Evolutionary conservation across 2,888 invertebrate genomes (phyloP).

Genomic region (Aricia artaxerxes): DNA sequence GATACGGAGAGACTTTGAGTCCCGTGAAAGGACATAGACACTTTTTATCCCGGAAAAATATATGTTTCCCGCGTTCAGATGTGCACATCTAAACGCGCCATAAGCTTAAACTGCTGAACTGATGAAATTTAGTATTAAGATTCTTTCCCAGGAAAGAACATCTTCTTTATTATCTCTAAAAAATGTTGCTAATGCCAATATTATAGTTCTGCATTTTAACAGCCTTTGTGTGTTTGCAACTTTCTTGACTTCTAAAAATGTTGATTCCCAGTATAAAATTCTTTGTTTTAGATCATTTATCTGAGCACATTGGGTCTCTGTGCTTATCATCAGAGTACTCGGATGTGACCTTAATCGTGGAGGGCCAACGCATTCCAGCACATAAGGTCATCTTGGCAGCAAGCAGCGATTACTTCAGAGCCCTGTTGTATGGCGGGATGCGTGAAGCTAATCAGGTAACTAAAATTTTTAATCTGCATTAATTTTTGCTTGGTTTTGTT

Average conservation of each 20-base stretch:
- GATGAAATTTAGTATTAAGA: not conserved
- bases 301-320: conserved; percentile 91
- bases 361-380: conserved; percentile 81
- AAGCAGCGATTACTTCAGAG: conserved; percentile 97
- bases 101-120: too few species aligned
- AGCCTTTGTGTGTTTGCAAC: not conserved
- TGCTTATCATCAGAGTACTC: conserved; percentile 94
- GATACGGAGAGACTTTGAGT: too few species aligned
- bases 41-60: too few species aligned
- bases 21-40: too few species aligned
- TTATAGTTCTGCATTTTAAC: too few species aligned
- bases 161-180: not conserved
- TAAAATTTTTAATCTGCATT: not conserved
- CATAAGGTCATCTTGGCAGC: conserved; percentile 93
- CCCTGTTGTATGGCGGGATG: conserved; percentile 88
- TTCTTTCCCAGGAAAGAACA: not conserved
- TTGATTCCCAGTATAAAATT: not conserved
- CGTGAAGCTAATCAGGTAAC: conserved; percentile 84
- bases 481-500: not conserved
- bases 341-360: conserved; percentile 93
- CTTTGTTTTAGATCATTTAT: conserved; percentile 82
- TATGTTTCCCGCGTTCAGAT: too few species aligned
- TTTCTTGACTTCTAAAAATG: not conserved
- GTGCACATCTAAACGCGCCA: too few species aligned
- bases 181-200: not conserved